Base-by-base conservation (phyloP, 2,113 vertebrate species). In the Amblyornis subalaris region DNA sequence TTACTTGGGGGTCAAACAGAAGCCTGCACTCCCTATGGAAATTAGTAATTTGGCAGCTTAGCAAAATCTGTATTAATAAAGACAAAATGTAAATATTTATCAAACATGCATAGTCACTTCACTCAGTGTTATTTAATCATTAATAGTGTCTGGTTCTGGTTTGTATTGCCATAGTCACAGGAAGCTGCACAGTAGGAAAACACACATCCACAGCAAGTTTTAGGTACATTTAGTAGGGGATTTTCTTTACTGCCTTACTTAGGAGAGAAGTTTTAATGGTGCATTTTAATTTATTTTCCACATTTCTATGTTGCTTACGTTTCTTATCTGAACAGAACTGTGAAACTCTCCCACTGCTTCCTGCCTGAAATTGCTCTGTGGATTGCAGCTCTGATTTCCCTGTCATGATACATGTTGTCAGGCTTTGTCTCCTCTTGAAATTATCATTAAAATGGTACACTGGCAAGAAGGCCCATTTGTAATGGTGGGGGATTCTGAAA, bases 291-390 rank as follows among this genome's bases (percentile, higher is more conserved):
- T 80, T 72, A 55, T 85, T 95, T 91, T 75, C 23, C 40, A 69
- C 15, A 55, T 89, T 64, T 75, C 4, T 62, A 36, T 76, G 60
- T 80, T 76, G 57, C 60, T 96, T 93, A 75, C 0, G 0, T 78
- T 81, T 78, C 77, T 92, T 74, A 66, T 81, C 85, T 85, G 51
- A 92, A 95, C 87, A 35, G 70, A 89, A 62, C 62, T 73, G 47
- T 72, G 50, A 93, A 90, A 88, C 24, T 95, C 64, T 93, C 60
- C 85, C 69, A 86, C 80, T 87, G 80, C 76, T 87, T 93, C 93
- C 90, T 93, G 73, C 25, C 83, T 92, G 40, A 81, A 93, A 81
- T 72, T 45, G 53, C 38, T 76, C 42, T 95, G 77, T 94, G 89
- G 79, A 64, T 60, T 62, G 38, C 69, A 91, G 70, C 29, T 90